A percentile compares a stretch with the other conserved stretches of the same genome.
Evolutionary conservation across 2,113 vertebrate species (phyloP).

Genomic region (Antennarius striatus): DNA sequence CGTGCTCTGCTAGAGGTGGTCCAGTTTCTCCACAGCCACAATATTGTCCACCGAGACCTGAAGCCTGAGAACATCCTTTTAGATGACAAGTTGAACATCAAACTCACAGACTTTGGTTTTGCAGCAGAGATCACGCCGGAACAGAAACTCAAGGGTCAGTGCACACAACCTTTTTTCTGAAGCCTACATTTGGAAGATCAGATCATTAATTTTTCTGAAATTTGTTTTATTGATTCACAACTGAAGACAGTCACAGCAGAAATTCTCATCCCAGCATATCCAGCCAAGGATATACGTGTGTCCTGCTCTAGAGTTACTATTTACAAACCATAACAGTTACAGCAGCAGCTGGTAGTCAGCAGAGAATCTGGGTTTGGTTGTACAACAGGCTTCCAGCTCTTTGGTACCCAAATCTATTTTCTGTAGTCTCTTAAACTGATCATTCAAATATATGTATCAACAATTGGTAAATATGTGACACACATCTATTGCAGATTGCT

Average conservation of each 20-base stretch:
- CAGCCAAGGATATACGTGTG: neutral
- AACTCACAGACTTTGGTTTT: slow-evolving; percentile 96
- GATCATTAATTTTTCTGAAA: no score
- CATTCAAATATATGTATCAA: slow-evolving; percentile 51
- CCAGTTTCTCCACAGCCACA: slow-evolving; percentile 85
- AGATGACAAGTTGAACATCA: slow-evolving; percentile 95
- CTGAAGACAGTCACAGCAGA: neutral
- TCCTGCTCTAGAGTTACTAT: slow-evolving; percentile 10
- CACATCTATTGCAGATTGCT: no score
- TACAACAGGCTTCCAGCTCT: slow-evolving; percentile 29
- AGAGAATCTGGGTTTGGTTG: slow-evolving; percentile 43
- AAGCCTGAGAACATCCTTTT: slow-evolving; percentile 98
- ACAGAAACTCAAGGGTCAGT: slow-evolving; percentile 87
- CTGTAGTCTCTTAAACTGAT: slow-evolving; percentile 49
- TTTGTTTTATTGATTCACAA: no score
- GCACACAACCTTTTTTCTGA: neutral
- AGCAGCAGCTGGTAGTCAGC: slow-evolving; percentile 42
- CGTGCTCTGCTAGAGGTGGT: slow-evolving; percentile 91
- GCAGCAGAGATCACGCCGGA: slow-evolving; percentile 83
- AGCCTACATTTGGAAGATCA: no score
- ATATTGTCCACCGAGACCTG: slow-evolving; percentile 94
- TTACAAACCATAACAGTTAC: slow-evolving; percentile 2
- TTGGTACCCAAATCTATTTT: slow-evolving; percentile 54
- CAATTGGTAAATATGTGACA: neutral
- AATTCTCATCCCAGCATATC: neutral